phyloP scores from a whole-genome alignment of 2,113 vertebrate genomes.

The Gulo gulo region DNA sequence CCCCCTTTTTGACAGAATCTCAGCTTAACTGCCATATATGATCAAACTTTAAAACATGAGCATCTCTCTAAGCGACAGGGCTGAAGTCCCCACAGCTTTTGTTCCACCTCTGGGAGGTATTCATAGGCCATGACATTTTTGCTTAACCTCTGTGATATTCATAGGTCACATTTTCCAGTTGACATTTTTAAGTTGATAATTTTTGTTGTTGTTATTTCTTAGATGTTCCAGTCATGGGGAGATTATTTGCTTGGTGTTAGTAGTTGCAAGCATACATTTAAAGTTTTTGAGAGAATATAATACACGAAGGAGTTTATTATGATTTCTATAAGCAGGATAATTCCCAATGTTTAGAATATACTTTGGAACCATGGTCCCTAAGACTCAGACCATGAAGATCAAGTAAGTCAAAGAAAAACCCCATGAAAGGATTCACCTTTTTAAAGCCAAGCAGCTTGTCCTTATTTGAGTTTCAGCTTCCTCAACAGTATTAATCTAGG shows the following conservation, averaged over 20 bases:
- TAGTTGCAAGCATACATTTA: neutral
- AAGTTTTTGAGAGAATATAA: neutral
- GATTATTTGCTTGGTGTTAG: neutral
- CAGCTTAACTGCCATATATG: neutral
- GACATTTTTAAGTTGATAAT: neutral
- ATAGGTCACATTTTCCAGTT: neutral
- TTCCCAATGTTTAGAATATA: neutral
- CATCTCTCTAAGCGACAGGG: neutral
- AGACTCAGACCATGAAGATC: neutral
- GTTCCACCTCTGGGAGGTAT: neutral
- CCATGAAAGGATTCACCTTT: neutral
- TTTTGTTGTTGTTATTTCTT: neutral
- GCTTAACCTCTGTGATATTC: neutral
- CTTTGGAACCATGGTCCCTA: neutral
- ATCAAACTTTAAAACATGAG: neutral
- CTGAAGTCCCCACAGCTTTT: neutral
- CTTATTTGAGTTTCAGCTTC: neutral
- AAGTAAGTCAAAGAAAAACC: neutral
- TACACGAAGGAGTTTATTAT: neutral
- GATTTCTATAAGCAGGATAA: neutral
- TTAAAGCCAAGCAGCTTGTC: neutral
- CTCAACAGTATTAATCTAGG: neutral
- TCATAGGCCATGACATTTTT: neutral
- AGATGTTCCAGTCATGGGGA: neutral
- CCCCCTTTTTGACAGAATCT: neutral